Conservation (phyloP, 2,797 vertebrate species). For the Coregonus ussuriensis region DNA sequence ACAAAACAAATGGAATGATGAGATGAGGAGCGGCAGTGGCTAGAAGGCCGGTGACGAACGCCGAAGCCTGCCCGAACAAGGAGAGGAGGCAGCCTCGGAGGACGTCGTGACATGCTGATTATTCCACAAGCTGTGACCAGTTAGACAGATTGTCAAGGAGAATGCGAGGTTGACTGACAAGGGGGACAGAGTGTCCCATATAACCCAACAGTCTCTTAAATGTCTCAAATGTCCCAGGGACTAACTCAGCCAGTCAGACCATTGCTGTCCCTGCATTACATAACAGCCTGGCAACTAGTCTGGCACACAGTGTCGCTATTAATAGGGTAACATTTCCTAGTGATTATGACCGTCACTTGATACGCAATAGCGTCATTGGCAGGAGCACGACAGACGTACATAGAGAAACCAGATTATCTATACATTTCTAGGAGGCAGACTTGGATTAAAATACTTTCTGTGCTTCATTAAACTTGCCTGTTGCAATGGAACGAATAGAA, state of each 20-base stretch:
- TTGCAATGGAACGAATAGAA: no score
- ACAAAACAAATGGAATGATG: no score
- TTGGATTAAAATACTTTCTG: not conserved
- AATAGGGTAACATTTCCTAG: constrained; percentile 58
- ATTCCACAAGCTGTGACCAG: no score
- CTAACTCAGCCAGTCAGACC: not conserved
- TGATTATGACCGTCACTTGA: constrained; percentile 44
- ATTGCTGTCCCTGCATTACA: constrained; percentile 19
- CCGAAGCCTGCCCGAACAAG: no score
- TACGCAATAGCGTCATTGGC: not conserved
- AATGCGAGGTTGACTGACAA: not conserved
- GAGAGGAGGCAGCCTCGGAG: no score
- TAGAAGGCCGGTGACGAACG: no score
- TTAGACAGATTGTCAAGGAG: no score
- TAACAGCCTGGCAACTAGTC: constrained; percentile 39
- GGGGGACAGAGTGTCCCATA: not conserved
- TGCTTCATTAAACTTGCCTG: no score
- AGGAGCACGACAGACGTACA: not conserved
- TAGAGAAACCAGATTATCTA: not conserved
- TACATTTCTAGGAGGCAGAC: not conserved
- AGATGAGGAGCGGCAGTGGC: no score
- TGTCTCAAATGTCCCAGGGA: not conserved
- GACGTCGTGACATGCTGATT: no score
- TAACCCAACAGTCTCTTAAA: not conserved
- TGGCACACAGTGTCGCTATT: constrained; percentile 51